A percentile compares a stretch with the other conserved stretches of the same genome.
phyloP scores from a whole-genome alignment of 2,888 invertebrate species.

The Brenthis daphne region DNA sequence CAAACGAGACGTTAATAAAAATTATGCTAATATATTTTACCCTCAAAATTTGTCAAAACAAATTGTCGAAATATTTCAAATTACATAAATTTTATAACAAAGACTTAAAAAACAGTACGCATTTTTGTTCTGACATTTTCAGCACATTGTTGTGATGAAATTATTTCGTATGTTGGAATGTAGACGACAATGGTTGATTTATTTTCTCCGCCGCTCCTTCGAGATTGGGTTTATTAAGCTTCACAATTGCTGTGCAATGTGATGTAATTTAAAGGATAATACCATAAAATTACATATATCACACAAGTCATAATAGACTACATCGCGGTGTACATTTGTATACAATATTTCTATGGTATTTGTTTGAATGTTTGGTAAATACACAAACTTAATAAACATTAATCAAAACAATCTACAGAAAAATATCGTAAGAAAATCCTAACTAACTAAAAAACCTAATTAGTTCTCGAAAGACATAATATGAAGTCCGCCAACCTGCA shows the following conservation, averaged over 20 bases:
- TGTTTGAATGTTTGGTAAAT: too few species aligned
- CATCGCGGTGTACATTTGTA: too few species aligned
- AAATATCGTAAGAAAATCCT: too few species aligned
- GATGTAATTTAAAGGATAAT: background rate
- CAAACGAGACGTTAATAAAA: background rate
- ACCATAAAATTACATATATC: background rate
- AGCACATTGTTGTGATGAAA: conserved; percentile 29
- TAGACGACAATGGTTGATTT: conserved; percentile 24
- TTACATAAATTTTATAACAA: conserved; percentile 22
- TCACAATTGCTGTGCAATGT: background rate
- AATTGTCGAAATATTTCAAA: conserved; percentile 19
- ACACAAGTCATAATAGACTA: too few species aligned
- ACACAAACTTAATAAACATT: too few species aligned
- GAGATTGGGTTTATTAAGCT: conserved; percentile 15
- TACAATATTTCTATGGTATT: too few species aligned
- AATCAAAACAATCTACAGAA: too few species aligned
- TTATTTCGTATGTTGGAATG: conserved; percentile 25
- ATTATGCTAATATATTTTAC: conserved; percentile 5
- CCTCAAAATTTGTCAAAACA: conserved; percentile 18
- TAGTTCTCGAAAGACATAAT: too few species aligned
- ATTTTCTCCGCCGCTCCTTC: conserved; percentile 14
- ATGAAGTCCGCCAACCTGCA: too few species aligned
- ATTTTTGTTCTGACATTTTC: conserved; percentile 23
- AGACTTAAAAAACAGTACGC: conserved; percentile 16
- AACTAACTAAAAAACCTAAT: too few species aligned